Conservation (phyloP, 1,140 invertebrate species). For the Cardiocondyla obscurior region DNA sequence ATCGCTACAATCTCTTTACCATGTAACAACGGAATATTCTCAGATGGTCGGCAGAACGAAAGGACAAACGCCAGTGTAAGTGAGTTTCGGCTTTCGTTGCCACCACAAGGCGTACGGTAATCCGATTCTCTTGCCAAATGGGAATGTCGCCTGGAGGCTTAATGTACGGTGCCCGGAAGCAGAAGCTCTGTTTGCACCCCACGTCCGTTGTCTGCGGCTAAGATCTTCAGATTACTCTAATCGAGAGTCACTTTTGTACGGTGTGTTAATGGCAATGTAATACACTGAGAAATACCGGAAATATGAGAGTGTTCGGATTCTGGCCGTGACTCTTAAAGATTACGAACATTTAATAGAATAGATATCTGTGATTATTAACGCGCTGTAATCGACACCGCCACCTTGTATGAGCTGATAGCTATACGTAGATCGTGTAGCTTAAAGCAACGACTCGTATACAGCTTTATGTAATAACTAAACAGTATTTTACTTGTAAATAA, state of each 20-base stretch:
- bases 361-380: conserved; percentile 19
- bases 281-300: conserved; percentile 39
- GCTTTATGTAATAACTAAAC: background rate
- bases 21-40: conserved; percentile 23
- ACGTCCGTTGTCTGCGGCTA: conserved; percentile 46
- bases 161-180: conserved; percentile 49
- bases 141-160: conserved; percentile 53
- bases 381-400: background rate
- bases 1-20: conserved; percentile 1
- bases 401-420: background rate
- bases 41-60: conserved; percentile 23
- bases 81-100: conserved; percentile 59
- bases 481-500: background rate
- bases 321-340: conserved; percentile 9
- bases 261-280: conserved; percentile 48
- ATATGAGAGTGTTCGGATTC: conserved; percentile 22
- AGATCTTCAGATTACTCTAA: conserved; percentile 52
- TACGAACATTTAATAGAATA: conserved; percentile 20
- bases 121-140: conserved; percentile 59
- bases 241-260: conserved; percentile 52
- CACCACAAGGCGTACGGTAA: conserved; percentile 52
- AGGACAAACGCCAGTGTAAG: conserved; percentile 29
- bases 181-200: conserved; percentile 44
- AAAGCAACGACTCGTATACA: no score
- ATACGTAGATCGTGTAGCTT: no score